These are phyloP conservation scores for Perizoma affinitatum DNA, from an alignment of 2,888 invertebrate genomes.

Conservation along the genomic window DNA sequence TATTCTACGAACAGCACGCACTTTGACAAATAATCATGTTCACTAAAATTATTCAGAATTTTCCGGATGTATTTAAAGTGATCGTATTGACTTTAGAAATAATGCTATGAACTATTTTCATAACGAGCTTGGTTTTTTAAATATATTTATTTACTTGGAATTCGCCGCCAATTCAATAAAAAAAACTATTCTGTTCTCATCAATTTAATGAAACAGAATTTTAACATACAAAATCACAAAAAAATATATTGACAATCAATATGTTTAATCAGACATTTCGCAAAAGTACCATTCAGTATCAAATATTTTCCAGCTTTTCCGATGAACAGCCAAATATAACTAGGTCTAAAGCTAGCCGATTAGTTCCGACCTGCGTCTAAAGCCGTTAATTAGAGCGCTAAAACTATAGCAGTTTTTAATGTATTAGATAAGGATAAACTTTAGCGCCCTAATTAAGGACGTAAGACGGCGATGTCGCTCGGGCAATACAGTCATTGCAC, in stretches of 20 bases:
- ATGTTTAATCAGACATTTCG: conserved; percentile 10
- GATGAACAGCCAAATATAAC: not conserved
- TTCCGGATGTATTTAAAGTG: conserved; percentile 1
- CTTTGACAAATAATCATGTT: not conserved
- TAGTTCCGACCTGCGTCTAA: too few species aligned
- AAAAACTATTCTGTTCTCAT: conserved; percentile 13
- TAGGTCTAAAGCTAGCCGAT: too few species aligned
- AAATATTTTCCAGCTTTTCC: conserved; percentile 40
- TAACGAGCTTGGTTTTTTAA: not conserved
- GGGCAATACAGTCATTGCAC: too few species aligned
- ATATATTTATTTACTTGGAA: not conserved
- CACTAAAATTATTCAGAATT: not conserved
- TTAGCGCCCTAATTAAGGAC: too few species aligned
- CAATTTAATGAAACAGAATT: conserved; percentile 24
- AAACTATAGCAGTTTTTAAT: too few species aligned
- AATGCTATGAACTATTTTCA: not conserved
- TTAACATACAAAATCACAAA: conserved; percentile 33
- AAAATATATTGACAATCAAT: too few species aligned
- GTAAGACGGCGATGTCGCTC: too few species aligned
- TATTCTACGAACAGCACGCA: conserved; percentile 1
- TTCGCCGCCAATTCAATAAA: conserved; percentile 13
- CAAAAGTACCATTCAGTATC: conserved; percentile 2
- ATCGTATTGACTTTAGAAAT: conserved; percentile 11
- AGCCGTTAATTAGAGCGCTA: too few species aligned
- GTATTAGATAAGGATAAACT: too few species aligned